These are phyloP conservation scores for Standfussiana lucernea DNA, from an alignment of 2,888 invertebrate genomes.

Conservation along the genomic window DNA sequence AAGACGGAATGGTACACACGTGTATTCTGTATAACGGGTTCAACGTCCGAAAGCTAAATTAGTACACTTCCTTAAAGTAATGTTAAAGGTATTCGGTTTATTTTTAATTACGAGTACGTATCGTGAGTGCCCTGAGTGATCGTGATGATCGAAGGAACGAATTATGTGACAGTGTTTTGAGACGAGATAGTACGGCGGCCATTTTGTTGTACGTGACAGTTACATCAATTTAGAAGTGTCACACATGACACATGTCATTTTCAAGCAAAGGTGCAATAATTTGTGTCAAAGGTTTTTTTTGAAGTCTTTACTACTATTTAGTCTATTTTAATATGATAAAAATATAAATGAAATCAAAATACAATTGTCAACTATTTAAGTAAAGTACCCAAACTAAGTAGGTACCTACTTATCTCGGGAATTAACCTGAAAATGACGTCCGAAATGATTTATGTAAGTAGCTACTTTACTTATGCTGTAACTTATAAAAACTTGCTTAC, in stretches of 20 bases:
- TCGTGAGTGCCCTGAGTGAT: slow-evolving; percentile 69
- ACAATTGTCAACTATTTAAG: background rate
- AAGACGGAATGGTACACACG: slow-evolving; percentile 75
- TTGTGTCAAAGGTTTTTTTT: background rate
- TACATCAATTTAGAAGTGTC: background rate
- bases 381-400: background rate
- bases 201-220: slow-evolving; percentile 1
- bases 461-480: background rate
- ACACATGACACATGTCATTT: slow-evolving; percentile 5
- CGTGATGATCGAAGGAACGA: slow-evolving; percentile 55
- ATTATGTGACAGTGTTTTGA: slow-evolving; percentile 54
- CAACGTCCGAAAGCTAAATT: slow-evolving; percentile 84
- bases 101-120: slow-evolving; percentile 72
- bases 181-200: background rate
- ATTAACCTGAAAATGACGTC: background rate
- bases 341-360: background rate
- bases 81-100: slow-evolving; percentile 74
- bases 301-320: background rate
- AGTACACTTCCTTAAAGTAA: slow-evolving; percentile 80
- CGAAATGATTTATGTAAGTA: background rate
- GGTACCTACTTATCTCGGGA: background rate
- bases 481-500: slow-evolving; percentile 1
- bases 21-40: slow-evolving; percentile 79
- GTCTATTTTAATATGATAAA: background rate
- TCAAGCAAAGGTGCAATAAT: background rate